phyloP scores from a whole-genome alignment of 2,113 vertebrate genomes.

The Pristiophorus japonicus region DNA sequence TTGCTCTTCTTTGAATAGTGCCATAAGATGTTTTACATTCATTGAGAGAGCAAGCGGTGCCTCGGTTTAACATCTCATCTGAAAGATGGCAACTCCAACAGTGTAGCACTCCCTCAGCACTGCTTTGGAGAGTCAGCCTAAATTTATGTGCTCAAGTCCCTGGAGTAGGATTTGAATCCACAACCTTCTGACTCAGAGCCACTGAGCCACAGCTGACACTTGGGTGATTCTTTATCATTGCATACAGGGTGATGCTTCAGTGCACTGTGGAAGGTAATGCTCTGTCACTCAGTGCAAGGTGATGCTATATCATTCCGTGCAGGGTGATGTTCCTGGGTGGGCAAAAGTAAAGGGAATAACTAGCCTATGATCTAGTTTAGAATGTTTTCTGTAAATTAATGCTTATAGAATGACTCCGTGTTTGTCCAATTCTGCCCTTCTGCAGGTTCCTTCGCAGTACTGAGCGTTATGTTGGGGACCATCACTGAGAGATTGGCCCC shows the following conservation, averaged over 20 bases:
- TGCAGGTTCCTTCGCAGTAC: constrained; percentile 83
- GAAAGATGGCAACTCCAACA: no score
- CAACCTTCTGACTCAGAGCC: no score
- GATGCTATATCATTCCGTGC: not conserved
- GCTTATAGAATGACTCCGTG: not conserved
- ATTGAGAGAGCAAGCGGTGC: no score
- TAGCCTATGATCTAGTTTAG: not conserved
- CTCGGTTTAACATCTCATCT: no score
- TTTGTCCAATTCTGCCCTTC: not conserved
- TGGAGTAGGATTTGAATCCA: no score
- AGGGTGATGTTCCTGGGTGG: not conserved
- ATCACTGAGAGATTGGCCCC: constrained; percentile 73
- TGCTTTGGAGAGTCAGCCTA: no score
- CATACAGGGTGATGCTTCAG: not conserved
- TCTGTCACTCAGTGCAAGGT: not conserved
- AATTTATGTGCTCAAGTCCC: no score
- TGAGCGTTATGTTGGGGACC: constrained; percentile 92
- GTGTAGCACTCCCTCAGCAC: no score
- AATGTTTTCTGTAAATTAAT: not conserved
- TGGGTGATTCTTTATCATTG: not conserved
- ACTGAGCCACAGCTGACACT: no score
- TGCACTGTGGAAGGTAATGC: not conserved
- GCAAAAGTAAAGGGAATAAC: not conserved
- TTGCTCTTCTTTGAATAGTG: no score
- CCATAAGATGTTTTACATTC: no score